phyloP scores from a whole-genome alignment of 2,113 vertebrate genomes.

The Percopsis transmontana region DNA sequence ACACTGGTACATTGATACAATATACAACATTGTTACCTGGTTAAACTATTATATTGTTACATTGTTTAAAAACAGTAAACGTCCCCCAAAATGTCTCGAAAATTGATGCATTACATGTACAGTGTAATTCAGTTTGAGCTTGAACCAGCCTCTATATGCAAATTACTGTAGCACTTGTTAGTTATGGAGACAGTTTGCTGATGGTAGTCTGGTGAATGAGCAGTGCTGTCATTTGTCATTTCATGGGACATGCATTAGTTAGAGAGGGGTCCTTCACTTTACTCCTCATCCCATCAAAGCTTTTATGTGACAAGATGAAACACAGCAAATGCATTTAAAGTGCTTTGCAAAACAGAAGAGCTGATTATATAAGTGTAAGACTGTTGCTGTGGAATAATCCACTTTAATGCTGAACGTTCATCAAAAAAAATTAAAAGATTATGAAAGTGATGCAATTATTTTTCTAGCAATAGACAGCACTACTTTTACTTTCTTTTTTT shows the following conservation, averaged over 20 bases:
- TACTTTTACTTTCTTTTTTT: background rate
- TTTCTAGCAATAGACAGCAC: background rate
- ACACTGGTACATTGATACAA: no score
- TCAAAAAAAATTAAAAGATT: background rate
- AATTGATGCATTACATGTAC: no score
- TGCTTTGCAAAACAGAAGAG: conserved; percentile 8
- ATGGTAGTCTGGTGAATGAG: conserved; percentile 18
- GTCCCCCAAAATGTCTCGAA: no score
- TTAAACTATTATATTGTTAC: background rate
- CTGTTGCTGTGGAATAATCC: conserved; percentile 14
- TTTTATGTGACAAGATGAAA: conserved; percentile 1
- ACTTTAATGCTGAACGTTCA: conserved; percentile 9
- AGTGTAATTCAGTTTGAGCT: background rate
- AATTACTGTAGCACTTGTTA: conserved; percentile 3
- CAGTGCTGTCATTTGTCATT: conserved; percentile 39
- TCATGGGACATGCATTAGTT: conserved; percentile 38
- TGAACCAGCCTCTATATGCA: conserved; percentile 4
- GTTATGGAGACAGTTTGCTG: conserved; percentile 23
- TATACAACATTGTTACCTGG: background rate
- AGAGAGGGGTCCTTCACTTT: background rate
- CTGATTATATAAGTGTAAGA: conserved; percentile 35
- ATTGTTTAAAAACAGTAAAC: no score
- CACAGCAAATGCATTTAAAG: conserved; percentile 34
- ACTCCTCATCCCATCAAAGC: conserved; percentile 13
- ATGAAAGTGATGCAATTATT: background rate